Conservation (phyloP, 35 echinoderm and acorn worm species). For the Heliocidaris erythrogramma region DNA sequence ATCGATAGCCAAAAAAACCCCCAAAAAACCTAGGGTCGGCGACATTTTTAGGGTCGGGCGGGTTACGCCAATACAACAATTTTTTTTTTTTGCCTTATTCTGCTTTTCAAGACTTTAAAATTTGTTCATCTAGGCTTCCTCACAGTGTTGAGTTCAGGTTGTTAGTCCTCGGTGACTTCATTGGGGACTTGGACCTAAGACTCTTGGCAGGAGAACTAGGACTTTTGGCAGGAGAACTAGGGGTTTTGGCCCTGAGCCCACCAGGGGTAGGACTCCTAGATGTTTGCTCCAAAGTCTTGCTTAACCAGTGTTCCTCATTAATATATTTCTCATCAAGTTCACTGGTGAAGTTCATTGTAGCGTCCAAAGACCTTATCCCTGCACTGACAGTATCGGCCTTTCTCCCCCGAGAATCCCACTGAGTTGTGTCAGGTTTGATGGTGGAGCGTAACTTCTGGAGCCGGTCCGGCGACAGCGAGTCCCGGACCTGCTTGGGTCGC, state of each 20-base stretch:
- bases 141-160: constrained; percentile 13
- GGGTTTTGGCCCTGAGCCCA: not conserved
- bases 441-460: constrained; percentile 54
- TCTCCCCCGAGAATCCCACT: constrained; percentile 75
- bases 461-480: constrained; percentile 76
- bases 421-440: constrained; percentile 73
- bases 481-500: constrained; percentile 49
- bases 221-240: not conserved
- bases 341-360: constrained; percentile 79
- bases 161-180: constrained; percentile 13
- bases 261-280: constrained; percentile 14
- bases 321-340: constrained; percentile 60
- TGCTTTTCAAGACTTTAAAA: not conserved
- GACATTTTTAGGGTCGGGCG: too few species aligned
- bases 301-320: constrained; percentile 78
- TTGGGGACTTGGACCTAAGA: not conserved
- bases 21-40: too few species aligned
- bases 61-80: not conserved
- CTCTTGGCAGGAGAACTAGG: not conserved
- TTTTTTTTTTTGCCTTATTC: too few species aligned
- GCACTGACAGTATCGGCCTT: constrained; percentile 68
- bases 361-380: constrained; percentile 80
- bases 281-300: constrained; percentile 73
- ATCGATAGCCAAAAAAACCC: too few species aligned
- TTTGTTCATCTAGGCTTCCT: not conserved